Evolutionary conservation across 2,888 invertebrate genomes (phyloP), one percentile per base, ranked within the genome.

Genomic region (Corbicula japonica): DNA sequence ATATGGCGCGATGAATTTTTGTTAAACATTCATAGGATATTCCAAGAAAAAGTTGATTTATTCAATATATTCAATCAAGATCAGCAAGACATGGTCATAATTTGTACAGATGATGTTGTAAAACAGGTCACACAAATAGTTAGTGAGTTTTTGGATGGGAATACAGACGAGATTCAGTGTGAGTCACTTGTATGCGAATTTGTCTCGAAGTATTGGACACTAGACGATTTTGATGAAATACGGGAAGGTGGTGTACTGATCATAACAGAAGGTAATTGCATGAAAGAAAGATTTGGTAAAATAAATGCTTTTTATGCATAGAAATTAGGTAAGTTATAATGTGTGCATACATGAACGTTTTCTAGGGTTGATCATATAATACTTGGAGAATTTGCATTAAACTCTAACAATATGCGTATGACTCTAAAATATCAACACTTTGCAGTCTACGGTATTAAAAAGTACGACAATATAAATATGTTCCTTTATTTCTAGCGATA

Each of bases 1-100:
- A n/a, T n/a, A n/a, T n/a, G n/a, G n/a, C n/a, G 82, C 78, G 63
- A 65, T 28, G 76, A 75, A 5, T 82, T 82, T 38, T 44, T 66
- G 8, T 23, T 54, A 4, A 73, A 73, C 52, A 72, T 65, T 38
- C 62, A 41, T 26, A 41, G 58, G n/a, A 52, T 72, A 32, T 68
- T 61, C 32, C 68, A 46, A 60, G 76, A 82, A 4, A 78, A 69
- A 54, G 69, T 75, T 15, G 82, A 82, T n/a, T n/a, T n/a, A n/a
- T n/a, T n/a, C n/a, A 21, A 63, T 82, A 21, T 69, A 63, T 38
- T 70, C 76, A 6, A 63, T 65, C 34, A 78, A 82, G 30, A n/a
- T n/a, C 58, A 38, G 18, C 75, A 78, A 44, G 56, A 38, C 21
- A 75, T 82, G 2, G 28, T 65, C 15, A 66, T 82, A 21, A 52